phyloP scores from a whole-genome alignment of 2,797 vertebrate genomes.

The Trichosurus vulpecula region DNA sequence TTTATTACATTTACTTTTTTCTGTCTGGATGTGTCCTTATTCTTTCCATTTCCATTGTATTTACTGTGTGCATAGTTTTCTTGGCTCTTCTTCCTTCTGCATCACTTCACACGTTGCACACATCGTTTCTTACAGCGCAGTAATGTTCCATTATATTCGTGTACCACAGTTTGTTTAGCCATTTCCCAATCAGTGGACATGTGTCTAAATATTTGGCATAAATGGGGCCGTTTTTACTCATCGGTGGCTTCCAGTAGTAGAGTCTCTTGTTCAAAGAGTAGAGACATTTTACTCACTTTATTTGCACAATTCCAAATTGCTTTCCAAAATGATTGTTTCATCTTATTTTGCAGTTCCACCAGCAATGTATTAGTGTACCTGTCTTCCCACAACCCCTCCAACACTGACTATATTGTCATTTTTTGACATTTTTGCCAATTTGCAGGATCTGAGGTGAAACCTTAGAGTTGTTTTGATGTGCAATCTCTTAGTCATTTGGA shows the following conservation, averaged over 20 bases:
- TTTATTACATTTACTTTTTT: not conserved
- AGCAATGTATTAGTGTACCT: not conserved
- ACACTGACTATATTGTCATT: not conserved
- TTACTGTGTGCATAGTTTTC: not conserved
- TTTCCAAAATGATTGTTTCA: not conserved
- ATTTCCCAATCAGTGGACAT: not conserved
- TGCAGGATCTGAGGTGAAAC: not conserved
- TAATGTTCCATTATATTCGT: not conserved
- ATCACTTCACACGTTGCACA: not conserved
- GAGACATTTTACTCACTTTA: not conserved
- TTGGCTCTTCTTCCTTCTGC: not conserved
- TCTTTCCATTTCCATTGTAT: not conserved
- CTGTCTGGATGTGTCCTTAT: not conserved
- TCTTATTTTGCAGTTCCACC: not conserved
- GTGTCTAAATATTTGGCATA: not conserved
- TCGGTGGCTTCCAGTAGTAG: not conserved
- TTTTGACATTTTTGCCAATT: not conserved
- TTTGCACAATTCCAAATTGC: not conserved
- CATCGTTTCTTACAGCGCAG: not conserved
- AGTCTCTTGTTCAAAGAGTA: not conserved
- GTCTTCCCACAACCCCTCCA: not conserved
- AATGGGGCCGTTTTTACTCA: not conserved
- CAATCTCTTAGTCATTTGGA: not conserved
- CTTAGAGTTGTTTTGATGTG: not conserved
- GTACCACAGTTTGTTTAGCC: not conserved